Evolutionary conservation across 2,797 vertebrate genomes (phyloP).

Genomic region (Lates japonicus): DNA sequence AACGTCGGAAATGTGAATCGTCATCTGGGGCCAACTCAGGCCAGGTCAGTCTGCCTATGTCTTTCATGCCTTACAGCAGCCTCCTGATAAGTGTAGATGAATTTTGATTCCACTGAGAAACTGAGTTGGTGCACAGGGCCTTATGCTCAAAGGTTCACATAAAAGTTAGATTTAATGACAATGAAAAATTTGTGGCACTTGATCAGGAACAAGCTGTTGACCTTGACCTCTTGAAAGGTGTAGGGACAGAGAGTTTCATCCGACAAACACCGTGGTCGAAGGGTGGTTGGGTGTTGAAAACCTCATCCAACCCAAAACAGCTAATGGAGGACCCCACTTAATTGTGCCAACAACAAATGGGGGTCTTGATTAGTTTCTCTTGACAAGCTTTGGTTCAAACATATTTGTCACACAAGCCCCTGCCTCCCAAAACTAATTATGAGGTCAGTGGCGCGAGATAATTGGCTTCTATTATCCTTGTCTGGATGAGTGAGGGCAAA

Average conservation of each 20-base stretch:
- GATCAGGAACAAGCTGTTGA: no score
- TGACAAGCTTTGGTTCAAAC: slow-evolving; percentile 34
- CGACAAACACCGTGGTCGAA: not conserved
- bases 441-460: slow-evolving; percentile 67
- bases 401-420: slow-evolving; percentile 34
- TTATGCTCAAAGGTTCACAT: not conserved
- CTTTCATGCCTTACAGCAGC: not conserved
- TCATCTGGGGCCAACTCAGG: slow-evolving; percentile 14
- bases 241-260: not conserved
- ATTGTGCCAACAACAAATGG: not conserved
- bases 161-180: not conserved
- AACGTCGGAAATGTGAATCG: slow-evolving; percentile 54
- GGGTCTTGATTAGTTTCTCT: slow-evolving; percentile 24
- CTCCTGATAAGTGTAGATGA: not conserved
- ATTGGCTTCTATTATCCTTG: slow-evolving; percentile 73
- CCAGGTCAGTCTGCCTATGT: slow-evolving; percentile 33
- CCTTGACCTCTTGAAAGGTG: not conserved
- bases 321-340: not conserved
- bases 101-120: slow-evolving; percentile 17
- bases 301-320: not conserved
- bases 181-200: no score
- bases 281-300: not conserved
- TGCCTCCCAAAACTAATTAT: slow-evolving; percentile 45
- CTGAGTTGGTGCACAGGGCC: not conserved
- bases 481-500: slow-evolving; percentile 70